phyloP scores from a whole-genome alignment of 2,888 invertebrate species.

The Mythimna vitellina region DNA sequence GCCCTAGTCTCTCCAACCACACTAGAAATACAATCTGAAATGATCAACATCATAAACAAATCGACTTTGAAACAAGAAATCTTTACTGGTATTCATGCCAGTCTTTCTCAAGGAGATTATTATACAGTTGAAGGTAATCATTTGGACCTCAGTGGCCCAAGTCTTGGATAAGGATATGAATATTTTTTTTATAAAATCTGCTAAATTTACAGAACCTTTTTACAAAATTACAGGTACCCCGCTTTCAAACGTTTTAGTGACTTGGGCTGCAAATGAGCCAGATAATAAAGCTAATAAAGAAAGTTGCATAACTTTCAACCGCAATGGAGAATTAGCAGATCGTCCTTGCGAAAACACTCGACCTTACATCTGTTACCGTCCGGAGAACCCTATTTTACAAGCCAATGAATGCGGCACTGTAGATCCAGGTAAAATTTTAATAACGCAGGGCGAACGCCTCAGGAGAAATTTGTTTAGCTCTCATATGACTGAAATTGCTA shows the following conservation, averaged over 20 bases:
- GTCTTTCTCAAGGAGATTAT: conserved; percentile 43
- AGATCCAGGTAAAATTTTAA: conserved; percentile 33
- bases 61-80: conserved; percentile 19
- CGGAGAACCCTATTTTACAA: not conserved
- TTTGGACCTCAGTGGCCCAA: not conserved
- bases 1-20: conserved; percentile 15
- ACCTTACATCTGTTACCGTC: conserved; percentile 46
- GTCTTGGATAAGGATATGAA: not conserved
- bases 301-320: not conserved
- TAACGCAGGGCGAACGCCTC: too few species aligned
- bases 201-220: not conserved
- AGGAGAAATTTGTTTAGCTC: too few species aligned
- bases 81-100: conserved; percentile 50
- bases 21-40: not conserved
- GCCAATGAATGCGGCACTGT: conserved; percentile 55
- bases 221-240: conserved; percentile 48
- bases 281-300: not conserved
- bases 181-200: not conserved
- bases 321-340: not conserved
- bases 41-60: conserved; percentile 8
- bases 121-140: conserved; percentile 31
- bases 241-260: conserved; percentile 27
- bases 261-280: conserved; percentile 41
- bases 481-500: too few species aligned
- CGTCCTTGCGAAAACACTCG: not conserved